Percentiles rank a stretch among this genome's conserved stretches.
Evolutionary conservation across 1,140 invertebrate species (phyloP).

Genomic region (Diploscapter pachys): DNA sequence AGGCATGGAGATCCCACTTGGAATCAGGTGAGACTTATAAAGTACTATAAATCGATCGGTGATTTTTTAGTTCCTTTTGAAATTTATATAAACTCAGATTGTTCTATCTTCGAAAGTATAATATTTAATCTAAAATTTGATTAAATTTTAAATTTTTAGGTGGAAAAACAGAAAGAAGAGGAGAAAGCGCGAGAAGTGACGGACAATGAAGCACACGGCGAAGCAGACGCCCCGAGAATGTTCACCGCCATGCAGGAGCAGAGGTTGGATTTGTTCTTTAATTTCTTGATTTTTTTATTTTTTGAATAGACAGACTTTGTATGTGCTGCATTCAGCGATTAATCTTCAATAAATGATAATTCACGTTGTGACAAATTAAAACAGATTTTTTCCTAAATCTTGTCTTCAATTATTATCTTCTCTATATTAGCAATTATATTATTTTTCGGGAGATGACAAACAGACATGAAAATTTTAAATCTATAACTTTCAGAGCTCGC

Average conservation of each 20-base stretch:
- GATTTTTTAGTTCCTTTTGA: slow-evolving; percentile 1
- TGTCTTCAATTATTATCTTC: not conserved
- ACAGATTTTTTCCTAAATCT: slow-evolving; percentile 16
- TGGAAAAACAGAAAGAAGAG: not conserved
- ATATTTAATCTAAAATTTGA: slow-evolving; percentile 9
- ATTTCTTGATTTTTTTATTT: too few relatives aligned
- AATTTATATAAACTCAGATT: slow-evolving; percentile 3
- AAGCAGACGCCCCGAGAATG: too few relatives aligned
- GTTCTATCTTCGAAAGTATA: not conserved
- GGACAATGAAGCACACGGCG: not conserved
- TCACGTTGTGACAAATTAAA: not conserved
- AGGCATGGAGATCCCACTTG: slow-evolving; percentile 40
- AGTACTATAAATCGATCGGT: not conserved
- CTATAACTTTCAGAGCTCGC: slow-evolving; percentile 33
- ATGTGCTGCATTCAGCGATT: slow-evolving; percentile 19
- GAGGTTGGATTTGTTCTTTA: too few relatives aligned
- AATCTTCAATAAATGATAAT: not conserved
- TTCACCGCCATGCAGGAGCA: too few relatives aligned
- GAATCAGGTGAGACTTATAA: slow-evolving; percentile 3
- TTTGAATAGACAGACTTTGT: not conserved
- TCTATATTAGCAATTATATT: slow-evolving; percentile 2
- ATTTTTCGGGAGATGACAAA: not conserved
- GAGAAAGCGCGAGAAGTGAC: not conserved
- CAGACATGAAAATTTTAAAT: slow-evolving; percentile 26
- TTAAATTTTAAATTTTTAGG: too few relatives aligned